Base-by-base conservation (phyloP, 1,140 invertebrate genomes). In the Thaumetopoea pityocampa region DNA sequence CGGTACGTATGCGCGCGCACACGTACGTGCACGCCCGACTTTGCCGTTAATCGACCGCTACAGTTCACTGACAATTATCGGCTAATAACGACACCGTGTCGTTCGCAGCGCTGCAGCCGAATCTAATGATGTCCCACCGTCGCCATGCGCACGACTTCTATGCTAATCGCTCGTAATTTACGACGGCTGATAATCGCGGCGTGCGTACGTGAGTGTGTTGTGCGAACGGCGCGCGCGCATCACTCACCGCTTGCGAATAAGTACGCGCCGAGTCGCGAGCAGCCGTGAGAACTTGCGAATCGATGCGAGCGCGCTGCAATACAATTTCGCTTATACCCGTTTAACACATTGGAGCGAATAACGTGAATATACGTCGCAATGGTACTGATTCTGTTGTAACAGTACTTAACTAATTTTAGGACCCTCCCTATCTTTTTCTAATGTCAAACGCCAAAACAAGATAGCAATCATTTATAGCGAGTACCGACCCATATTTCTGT, bases 161-260 rank as follows among this genome's bases (percentile, higher is more conserved):
- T 83, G 79, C 69, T 78, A 83, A 83, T 81, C 70, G 57, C 47
- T 60, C 33, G 74, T 83, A 76, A 81, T 79, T 81, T 83, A 79
- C 77, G 74, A 77, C 48, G 63, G 47, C 48, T 65, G 72, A 78
- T 81, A 79, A 83, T 83, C 77, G 77, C 74, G 68, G 77, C 56
- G 61, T 29, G 47, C 35, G 73, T 77, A 80, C 79, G 79, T 83
- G 76, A 72, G 58, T 56, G 63, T 68, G 72, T 74, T 82, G 73
- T 71, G 63, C 70, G 59, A 67, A 63, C 54, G 55, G 52, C 54
- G 52, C 49, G 58, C 56, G 61, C 57, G 52, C 44, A 55, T 51
- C 59, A 58, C 19, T 40, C 7, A 28, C 12, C 26, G 34, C 24
- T 28, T 24, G 46, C 32, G 24, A 42, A 42, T 34, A 49, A 24